Percentiles rank a stretch among this genome's conserved stretches.
Evolutionary conservation across 2,888 invertebrate species (phyloP).

Genomic region (Nycteola revayana): DNA sequence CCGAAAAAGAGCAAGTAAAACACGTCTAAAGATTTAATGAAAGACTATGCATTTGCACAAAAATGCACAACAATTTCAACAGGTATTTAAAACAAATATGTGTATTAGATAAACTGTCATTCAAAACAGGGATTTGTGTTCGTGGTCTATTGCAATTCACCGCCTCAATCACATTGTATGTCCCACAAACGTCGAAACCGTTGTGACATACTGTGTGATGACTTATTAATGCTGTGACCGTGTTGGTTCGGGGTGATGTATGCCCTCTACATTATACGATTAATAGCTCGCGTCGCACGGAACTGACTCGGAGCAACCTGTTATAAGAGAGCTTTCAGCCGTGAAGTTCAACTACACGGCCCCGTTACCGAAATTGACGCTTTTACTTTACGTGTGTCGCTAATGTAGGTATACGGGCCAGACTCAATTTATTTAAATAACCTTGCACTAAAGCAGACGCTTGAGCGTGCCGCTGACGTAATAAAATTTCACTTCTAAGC

Average conservation of each 20-base stretch:
- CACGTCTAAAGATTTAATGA: too few species aligned
- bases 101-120: too few species aligned
- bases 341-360: conserved; percentile 48
- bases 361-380: conserved; percentile 52
- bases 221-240: neutral
- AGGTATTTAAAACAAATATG: too few species aligned
- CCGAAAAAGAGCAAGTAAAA: too few species aligned
- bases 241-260: conserved; percentile 47
- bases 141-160: too few species aligned
- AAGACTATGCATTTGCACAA: too few species aligned
- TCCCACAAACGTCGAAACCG: too few species aligned
- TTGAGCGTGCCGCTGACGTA: conserved; percentile 2
- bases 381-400: conserved; percentile 38
- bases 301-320: conserved; percentile 47
- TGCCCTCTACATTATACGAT: conserved; percentile 44
- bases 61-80: too few species aligned
- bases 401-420: conserved; percentile 13
- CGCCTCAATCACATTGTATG: too few species aligned
- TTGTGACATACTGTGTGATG: too few species aligned
- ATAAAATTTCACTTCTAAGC: neutral
- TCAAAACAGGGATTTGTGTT: too few species aligned
- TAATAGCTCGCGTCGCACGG: conserved; percentile 45
- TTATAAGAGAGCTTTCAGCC: conserved; percentile 56
- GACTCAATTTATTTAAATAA: conserved; percentile 21
- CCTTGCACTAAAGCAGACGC: conserved; percentile 3